Base-by-base conservation (phyloP, 2,113 vertebrate genomes). In the Tragelaphus strepsiceros region DNA sequence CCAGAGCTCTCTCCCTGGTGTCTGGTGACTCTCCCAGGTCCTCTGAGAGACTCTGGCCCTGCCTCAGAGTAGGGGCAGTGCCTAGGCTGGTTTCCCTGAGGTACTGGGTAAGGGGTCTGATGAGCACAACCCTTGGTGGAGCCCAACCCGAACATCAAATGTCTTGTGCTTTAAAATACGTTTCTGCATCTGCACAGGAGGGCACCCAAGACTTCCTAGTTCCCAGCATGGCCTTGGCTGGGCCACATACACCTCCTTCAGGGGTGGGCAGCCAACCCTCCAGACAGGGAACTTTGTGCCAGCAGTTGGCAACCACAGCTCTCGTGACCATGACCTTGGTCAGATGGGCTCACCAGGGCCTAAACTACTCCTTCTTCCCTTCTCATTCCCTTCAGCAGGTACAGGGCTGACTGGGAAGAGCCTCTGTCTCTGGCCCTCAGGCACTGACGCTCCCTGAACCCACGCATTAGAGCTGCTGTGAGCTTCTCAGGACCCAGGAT, bases 381-480 rank as follows among this genome's bases (percentile, higher is more conserved):
- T 32, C 78, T 43, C 32, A 21, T 22, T 46, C 15, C 32, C 2
- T 74, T 8, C 2, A 1, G 24, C 1, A 64, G 26, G 39, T 3
- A 2, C 53, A 35, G 49, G 32, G 7, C 32, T 54, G 84, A 13
- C 67, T 56, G 67, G 78, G 5, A 32, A 19, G 46, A 43, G 58
- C 2, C 17, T 11, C 19, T 13, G 28, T 21, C 9, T 59, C 82
- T 30, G 4, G 43, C 4, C 32, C 32, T 22, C 13, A 28, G n/a
- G 14, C 35, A 46, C 7, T 24, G 26, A 15, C 1, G 5, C 58
- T 59, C 56, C 46, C 51, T 4, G 2, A 21, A 43, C 30, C 35
- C 1, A 0, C 3, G 35, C 8, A 24, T 58, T 39, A 46, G 26
- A 49, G 32, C 17, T 21, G 3, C 39, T 3, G 1, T 30, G 46